A percentile compares a stretch with the other conserved stretches of the same genome.
These are phyloP conservation scores for Echinometra lucunter DNA, from an alignment of 53 echinoderm and acorn worm genomes.

Conservation along the genomic window DNA sequence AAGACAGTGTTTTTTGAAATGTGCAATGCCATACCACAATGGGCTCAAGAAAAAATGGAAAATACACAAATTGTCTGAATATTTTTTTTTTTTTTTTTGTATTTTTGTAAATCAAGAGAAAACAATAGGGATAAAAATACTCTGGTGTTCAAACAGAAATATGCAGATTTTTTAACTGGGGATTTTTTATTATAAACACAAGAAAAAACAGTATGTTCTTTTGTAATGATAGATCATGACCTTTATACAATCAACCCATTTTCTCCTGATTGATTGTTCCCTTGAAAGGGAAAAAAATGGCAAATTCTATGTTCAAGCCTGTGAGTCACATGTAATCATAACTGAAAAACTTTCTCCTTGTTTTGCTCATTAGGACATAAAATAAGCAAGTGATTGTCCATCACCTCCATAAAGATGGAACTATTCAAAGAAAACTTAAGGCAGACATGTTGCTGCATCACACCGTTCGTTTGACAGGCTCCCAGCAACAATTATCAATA, in stretches of 20 bases:
- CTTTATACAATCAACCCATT: background rate
- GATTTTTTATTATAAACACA: too few species aligned
- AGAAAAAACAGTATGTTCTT: background rate
- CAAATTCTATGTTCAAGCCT: background rate
- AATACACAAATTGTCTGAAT: background rate
- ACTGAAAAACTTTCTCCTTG: background rate
- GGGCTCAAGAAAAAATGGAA: background rate
- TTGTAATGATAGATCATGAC: background rate
- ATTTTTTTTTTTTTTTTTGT: background rate
- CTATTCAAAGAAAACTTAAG: background rate
- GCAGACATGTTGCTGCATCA: background rate
- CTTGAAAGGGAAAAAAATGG: background rate
- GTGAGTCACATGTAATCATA: background rate
- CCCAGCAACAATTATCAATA: background rate
- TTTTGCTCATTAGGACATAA: background rate
- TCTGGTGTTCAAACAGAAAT: background rate
- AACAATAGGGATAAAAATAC: background rate
- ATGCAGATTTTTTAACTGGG: background rate
- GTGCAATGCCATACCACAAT: too few species aligned
- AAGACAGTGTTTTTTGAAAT: too few species aligned
- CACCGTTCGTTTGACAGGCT: background rate
- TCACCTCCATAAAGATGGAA: background rate
- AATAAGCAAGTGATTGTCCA: background rate
- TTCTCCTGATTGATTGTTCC: background rate
- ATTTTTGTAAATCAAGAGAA: too few species aligned